Conservation (phyloP, 2,797 vertebrate species). For the Silurus aristotelis region DNA sequence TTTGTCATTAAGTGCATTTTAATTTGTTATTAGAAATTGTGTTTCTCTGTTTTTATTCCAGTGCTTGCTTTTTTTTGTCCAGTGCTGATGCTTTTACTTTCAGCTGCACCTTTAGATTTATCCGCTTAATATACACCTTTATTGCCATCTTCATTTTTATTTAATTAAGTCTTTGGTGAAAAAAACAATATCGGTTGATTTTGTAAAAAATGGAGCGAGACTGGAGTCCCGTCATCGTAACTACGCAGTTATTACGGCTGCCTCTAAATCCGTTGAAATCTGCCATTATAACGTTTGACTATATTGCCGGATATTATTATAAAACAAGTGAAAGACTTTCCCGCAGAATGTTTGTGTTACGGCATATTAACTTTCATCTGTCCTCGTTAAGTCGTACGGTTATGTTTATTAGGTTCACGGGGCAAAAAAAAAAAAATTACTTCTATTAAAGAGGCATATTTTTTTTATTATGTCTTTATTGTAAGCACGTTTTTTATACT, state of each 20-base stretch:
- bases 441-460: not conserved
- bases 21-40: not conserved
- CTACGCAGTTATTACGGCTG: not conserved
- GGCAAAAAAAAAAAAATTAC: too few relatives aligned
- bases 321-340: not conserved
- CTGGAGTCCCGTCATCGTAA: not conserved
- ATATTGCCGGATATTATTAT: not conserved
- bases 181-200: constrained; percentile 2
- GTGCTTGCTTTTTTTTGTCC: not conserved
- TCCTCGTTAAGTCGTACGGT: not conserved
- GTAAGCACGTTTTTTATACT: not conserved
- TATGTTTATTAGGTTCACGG: not conserved
- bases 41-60: not conserved
- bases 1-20: not conserved
- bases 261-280: not conserved
- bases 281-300: not conserved
- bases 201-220: constrained; percentile 3
- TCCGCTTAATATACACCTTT: constrained; percentile 5
- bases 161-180: constrained; percentile 12
- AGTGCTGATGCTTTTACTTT: not conserved
- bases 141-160: constrained; percentile 24
- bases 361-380: not conserved
- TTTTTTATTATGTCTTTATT: not conserved
- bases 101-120: not conserved
- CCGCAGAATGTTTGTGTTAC: not conserved